Base-by-base conservation (phyloP, 2,888 invertebrate genomes). In the Eutolmus rufibarbis region DNA sequence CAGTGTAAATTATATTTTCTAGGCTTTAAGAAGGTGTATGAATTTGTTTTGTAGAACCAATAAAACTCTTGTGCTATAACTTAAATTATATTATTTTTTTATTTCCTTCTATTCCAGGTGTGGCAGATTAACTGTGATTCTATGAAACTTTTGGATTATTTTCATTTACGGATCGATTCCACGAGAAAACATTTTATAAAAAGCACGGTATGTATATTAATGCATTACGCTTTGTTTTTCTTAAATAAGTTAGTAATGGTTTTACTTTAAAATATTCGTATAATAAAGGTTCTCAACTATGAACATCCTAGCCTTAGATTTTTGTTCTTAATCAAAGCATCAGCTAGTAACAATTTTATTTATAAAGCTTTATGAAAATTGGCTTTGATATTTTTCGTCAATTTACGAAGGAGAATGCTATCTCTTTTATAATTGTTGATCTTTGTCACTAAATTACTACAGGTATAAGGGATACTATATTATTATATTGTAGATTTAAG, bases 91-190 rank as follows among this genome's bases (percentile, higher is more conserved):
- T 34, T 7, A 34, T 34, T 28, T 28, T n/a, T 19, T 23, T 37
- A n/a, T 34, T 76, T 34, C 2, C 8, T 82, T 57, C 37, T 56
- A 12, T 82, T 82, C 12, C 23, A 82, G 82, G 82, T 82, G 82
- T 82, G 66, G 66, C 23, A 66, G n/a, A 82, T 19, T 82, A 57
- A 37, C 82, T 66, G 28, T 57, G 57, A 82, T 57, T 82, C 82
- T 82, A 82, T 82, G 82, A 82, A 82, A 12, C 82, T 66, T 82
- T 66, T 82, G 82, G 82, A 82, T 82, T 82, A 82, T 66, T 82
- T 82, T 37, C 19, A 66, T 57, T 82, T n/a, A 57, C 56, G 82
- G 57, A 82, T 82, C 5, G 19, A 37, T 57, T 57, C 37, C 19
- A 37, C 19, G 31, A 19, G 57, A 40, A 57, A 19, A 82, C 57